These are phyloP conservation scores for Griposia aprilina DNA, from an alignment of 2,888 invertebrate genomes.

Conservation along the genomic window DNA sequence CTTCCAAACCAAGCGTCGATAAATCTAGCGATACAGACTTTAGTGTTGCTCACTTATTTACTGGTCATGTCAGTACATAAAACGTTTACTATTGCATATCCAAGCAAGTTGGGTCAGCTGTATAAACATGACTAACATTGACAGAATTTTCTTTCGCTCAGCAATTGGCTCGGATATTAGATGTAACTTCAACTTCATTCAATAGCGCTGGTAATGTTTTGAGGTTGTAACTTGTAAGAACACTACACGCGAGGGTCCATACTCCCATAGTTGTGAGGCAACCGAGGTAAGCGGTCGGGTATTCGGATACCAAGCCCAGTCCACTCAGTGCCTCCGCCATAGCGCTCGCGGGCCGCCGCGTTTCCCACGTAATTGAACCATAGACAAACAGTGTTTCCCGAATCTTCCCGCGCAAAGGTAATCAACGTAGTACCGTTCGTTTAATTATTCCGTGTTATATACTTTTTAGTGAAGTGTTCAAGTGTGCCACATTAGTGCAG, in stretches of 20 bases:
- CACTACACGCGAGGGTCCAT: constrained; percentile 45
- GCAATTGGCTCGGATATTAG: constrained; percentile 13
- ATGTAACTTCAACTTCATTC: constrained; percentile 29
- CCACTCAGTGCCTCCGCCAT: constrained; percentile 78
- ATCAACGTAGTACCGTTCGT: constrained; percentile 64
- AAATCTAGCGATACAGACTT: not conserved
- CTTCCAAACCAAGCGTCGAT: not conserved
- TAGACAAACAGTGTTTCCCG: constrained; percentile 76
- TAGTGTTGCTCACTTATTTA: constrained; percentile 4
- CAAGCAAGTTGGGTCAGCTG: constrained; percentile 48
- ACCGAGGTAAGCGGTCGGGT: constrained; percentile 42
- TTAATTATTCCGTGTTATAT: constrained; percentile 57
- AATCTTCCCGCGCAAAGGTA: constrained; percentile 83
- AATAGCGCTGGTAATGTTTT: constrained; percentile 47
- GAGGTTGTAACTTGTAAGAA: constrained; percentile 60
- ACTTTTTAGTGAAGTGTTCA: constrained; percentile 64
- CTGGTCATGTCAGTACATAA: not conserved
- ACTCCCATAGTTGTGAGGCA: constrained; percentile 44
- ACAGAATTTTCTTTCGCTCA: constrained; percentile 14
- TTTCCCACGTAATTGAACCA: constrained; percentile 79
- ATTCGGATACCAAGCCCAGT: constrained; percentile 54
- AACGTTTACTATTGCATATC: constrained; percentile 33
- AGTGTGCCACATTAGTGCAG: constrained; percentile 58
- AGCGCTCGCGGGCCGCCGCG: constrained; percentile 77
- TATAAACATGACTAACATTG: constrained; percentile 44